Conservation (phyloP, 2,797 vertebrate genomes). For the Micropoecilia bifurca region DNA sequence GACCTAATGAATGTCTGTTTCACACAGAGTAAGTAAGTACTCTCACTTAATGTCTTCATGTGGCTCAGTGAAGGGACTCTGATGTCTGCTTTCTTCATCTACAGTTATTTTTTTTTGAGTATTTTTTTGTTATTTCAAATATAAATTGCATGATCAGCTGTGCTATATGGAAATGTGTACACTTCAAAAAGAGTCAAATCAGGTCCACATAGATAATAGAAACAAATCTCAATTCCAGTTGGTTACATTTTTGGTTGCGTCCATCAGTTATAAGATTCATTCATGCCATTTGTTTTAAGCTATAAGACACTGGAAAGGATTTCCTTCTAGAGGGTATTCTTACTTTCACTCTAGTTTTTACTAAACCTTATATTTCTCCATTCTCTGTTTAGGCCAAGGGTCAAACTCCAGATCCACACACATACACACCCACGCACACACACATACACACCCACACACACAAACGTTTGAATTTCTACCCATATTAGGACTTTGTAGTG, state of each 20-base stretch:
- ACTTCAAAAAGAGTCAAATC: not conserved
- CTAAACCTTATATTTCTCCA: not conserved
- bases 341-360: not conserved
- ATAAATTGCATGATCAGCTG: not conserved
- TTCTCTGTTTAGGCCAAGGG: not conserved
- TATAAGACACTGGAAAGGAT: not conserved
- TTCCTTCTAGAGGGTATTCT: not conserved
- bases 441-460: too few species aligned
- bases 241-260: not conserved
- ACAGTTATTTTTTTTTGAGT: not conserved
- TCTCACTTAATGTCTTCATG: not conserved
- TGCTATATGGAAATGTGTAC: not conserved
- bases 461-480: too few species aligned
- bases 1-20: not conserved
- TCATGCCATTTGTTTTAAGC: not conserved
- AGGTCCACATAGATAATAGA: not conserved
- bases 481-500: too few species aligned
- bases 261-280: not conserved
- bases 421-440: too few species aligned
- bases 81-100: not conserved
- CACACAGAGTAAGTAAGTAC: not conserved
- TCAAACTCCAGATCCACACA: not conserved
- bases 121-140: not conserved
- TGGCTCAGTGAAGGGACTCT: not conserved
- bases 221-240: not conserved